phyloP scores from a whole-genome alignment of 1,140 invertebrate species.

The Nymphalis io region DNA sequence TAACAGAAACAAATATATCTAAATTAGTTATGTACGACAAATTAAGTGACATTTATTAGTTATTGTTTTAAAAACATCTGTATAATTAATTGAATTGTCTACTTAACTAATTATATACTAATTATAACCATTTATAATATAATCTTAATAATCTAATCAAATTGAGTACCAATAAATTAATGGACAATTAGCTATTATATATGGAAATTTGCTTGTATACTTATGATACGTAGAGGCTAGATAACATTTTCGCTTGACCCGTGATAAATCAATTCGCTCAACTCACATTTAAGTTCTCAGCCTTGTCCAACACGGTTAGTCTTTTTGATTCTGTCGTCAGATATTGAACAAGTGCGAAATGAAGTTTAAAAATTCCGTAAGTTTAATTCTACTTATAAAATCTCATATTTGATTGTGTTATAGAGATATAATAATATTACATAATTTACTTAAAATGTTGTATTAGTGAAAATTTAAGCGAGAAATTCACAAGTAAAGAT shows the following conservation, averaged over 20 bases:
- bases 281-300: conserved; percentile 31
- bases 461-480: no score
- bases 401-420: not conserved
- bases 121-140: not conserved
- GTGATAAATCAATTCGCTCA: conserved; percentile 18
- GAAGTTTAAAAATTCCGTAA: conserved; percentile 42
- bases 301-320: conserved; percentile 12
- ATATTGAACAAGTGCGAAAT: conserved; percentile 24
- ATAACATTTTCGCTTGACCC: conserved; percentile 31
- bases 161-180: not conserved
- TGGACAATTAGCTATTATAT: conserved; percentile 10
- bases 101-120: not conserved
- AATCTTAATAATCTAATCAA: not conserved
- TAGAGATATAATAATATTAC: no score
- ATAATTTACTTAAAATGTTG: no score
- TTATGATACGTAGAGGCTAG: conserved; percentile 11
- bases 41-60: no score
- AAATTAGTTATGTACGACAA: no score
- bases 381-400: conserved; percentile 8
- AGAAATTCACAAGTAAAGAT: no score
- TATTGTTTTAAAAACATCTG: no score
- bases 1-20: no score
- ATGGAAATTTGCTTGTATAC: conserved; percentile 16
- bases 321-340: conserved; percentile 1
- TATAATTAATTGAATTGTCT: no score